Evolutionary conservation across 2,888 invertebrate genomes (phyloP).

Genomic region (Sarcophaga rosellei): DNA sequence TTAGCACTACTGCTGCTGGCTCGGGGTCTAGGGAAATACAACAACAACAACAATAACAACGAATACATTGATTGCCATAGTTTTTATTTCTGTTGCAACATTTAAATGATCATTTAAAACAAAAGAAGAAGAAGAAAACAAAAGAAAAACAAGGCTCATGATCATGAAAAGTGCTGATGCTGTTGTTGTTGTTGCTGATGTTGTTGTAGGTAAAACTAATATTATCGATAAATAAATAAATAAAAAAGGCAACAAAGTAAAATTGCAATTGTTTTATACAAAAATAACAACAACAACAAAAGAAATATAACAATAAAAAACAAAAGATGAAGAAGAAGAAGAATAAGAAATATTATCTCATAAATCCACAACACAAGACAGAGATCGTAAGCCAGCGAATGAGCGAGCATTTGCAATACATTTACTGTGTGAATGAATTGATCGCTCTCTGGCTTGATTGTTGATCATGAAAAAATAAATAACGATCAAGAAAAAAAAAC

Average conservation of each 20-base stretch:
- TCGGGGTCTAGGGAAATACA: background rate
- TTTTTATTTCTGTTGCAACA: background rate
- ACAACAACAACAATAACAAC: no score
- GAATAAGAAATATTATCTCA: slow-evolving; percentile 53
- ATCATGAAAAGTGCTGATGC: slow-evolving; percentile 56
- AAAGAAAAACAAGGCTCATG: background rate
- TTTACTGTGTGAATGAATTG: slow-evolving; percentile 57
- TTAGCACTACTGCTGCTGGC: background rate
- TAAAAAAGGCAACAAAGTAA: slow-evolving; percentile 11
- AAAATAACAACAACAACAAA: background rate
- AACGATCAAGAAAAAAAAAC: slow-evolving; percentile 39
- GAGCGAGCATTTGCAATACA: background rate
- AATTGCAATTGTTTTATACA: slow-evolving; percentile 62
- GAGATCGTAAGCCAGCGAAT: background rate
- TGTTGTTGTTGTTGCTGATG: slow-evolving; percentile 34
- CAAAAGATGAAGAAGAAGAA: no score
- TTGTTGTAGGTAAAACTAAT: slow-evolving; percentile 32
- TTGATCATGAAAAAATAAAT: slow-evolving; percentile 11
- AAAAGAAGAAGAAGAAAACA: no score
- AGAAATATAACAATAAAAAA: no score
- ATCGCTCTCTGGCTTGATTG: background rate
- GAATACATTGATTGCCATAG: background rate
- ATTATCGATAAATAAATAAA: slow-evolving; percentile 60
- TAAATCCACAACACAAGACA: slow-evolving; percentile 34
- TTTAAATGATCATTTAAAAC: slow-evolving; percentile 49